These are phyloP conservation scores for Amphiprion clarkii DNA, from an alignment of 2,797 vertebrate genomes.

Conservation along the genomic window DNA sequence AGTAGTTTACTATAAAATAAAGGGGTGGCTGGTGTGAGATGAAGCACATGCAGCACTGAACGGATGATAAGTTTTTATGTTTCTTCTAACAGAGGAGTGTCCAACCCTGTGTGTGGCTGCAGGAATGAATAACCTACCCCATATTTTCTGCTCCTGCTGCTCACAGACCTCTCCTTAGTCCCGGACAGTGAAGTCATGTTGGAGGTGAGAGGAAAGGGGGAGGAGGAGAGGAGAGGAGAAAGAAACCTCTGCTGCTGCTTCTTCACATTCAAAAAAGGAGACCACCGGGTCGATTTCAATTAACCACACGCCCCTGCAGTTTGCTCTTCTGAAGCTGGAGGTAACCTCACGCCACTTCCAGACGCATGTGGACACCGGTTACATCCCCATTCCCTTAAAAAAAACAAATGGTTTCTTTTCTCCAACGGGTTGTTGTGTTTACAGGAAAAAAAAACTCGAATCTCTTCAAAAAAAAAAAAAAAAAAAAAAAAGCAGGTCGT, in stretches of 20 bases:
- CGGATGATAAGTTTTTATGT: slow-evolving; percentile 35
- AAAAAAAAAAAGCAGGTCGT: slow-evolving; percentile 44
- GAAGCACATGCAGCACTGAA: slow-evolving; percentile 27
- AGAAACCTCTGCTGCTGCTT: slow-evolving; percentile 64
- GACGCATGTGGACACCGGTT: slow-evolving; percentile 55
- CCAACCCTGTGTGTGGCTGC: slow-evolving; percentile 5
- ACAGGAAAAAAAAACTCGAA: not conserved
- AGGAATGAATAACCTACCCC: slow-evolving; percentile 88
- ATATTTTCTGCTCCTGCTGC: slow-evolving; percentile 93
- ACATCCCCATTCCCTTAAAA: slow-evolving; percentile 44
- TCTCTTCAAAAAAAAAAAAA: slow-evolving; percentile 24
- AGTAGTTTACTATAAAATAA: slow-evolving; percentile 9
- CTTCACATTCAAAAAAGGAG: slow-evolving; percentile 77
- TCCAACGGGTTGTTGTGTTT: not conserved
- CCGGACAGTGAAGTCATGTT: slow-evolving; percentile 89
- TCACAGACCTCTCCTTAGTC: slow-evolving; percentile 93
- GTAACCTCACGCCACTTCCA: slow-evolving; percentile 57
- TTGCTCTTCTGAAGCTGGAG: slow-evolving; percentile 62
- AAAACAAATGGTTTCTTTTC: not conserved
- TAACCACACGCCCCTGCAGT: slow-evolving; percentile 69
- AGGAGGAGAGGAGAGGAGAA: slow-evolving; percentile 53
- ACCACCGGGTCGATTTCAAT: slow-evolving; percentile 73
- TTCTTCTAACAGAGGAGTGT: slow-evolving; percentile 52
- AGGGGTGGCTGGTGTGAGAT: slow-evolving; percentile 6
- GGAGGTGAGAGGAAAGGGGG: slow-evolving; percentile 65